Percentiles rank a stretch among this genome's conserved stretches.
Conservation (phyloP, 1,140 invertebrate species). For the Hypothenemus hampei region DNA sequence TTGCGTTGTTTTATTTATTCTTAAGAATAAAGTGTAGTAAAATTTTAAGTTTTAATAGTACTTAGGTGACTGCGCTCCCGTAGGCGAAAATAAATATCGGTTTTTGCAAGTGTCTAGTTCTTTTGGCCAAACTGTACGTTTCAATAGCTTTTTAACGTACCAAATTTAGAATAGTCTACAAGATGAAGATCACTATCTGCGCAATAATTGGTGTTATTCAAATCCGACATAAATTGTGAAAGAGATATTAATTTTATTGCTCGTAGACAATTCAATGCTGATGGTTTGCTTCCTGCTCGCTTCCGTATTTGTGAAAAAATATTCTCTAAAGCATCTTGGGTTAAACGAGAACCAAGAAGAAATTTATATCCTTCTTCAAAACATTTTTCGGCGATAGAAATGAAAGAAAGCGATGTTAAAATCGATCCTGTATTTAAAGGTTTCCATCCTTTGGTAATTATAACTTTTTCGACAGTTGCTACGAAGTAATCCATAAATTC, state of each 20-base stretch:
- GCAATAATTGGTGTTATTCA: slow-evolving; percentile 6
- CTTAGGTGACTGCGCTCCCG: no score
- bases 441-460: slow-evolving; percentile 7
- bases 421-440: slow-evolving; percentile 5
- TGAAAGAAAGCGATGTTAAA: slow-evolving; percentile 1
- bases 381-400: background rate
- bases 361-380: slow-evolving; percentile 1
- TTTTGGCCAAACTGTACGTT: no score
- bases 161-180: slow-evolving; percentile 1
- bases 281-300: slow-evolving; percentile 5
- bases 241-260: slow-evolving; percentile 7
- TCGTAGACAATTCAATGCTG: background rate
- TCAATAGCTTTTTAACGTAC: no score
- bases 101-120: no score
- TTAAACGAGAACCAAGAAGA: background rate
- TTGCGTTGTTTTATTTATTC: no score
- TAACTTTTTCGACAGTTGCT: slow-evolving; percentile 1
- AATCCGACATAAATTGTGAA: slow-evolving; percentile 2
- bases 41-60: no score
- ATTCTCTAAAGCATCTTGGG: no score
- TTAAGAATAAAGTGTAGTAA: no score
- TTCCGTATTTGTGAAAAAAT: slow-evolving; percentile 5
- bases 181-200: slow-evolving; percentile 3
- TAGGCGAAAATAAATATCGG: no score
- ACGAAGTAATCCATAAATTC: slow-evolving; percentile 4